Evolutionary conservation across 2,797 vertebrate genomes (phyloP).

Genomic region (Glossophaga mutica): DNA sequence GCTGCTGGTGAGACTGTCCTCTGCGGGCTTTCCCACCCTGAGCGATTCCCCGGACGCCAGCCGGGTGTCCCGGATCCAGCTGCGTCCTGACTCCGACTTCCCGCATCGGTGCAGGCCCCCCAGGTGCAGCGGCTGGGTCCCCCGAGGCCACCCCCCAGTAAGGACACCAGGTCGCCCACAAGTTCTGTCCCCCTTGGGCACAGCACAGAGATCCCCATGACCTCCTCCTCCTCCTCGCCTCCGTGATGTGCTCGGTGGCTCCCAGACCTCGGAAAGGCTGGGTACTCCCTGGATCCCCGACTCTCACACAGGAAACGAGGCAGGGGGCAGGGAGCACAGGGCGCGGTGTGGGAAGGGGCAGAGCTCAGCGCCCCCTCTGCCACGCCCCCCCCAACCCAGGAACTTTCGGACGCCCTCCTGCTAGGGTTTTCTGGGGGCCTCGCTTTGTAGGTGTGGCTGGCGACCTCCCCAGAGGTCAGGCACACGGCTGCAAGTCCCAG

Average conservation of each 20-base stretch:
- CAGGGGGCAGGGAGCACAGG: background rate
- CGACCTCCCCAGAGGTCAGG: background rate
- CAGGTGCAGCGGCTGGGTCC: background rate
- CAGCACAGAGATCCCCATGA: fast-evolving
- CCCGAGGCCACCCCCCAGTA: background rate
- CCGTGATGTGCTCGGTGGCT: fast-evolving
- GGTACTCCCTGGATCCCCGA: fast-evolving
- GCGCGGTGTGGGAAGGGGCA: background rate
- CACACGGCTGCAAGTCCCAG: background rate
- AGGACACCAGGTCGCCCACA: background rate
- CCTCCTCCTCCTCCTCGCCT: background rate
- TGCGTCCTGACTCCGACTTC: background rate
- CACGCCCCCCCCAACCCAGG: fast-evolving
- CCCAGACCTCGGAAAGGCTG: background rate
- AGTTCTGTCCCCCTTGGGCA: fast-evolving
- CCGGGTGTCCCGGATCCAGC: background rate
- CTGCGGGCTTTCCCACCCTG: background rate
- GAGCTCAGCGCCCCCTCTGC: background rate
- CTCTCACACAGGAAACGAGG: background rate
- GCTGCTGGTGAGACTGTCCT: fast-evolving
- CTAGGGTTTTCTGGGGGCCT: background rate
- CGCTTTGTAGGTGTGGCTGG: background rate
- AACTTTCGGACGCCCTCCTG: background rate
- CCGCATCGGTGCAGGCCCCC: background rate
- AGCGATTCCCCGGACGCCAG: too few relatives aligned